phyloP scores from a whole-genome alignment of 1,140 invertebrate genomes.

The Drosophila persimilis region DNA sequence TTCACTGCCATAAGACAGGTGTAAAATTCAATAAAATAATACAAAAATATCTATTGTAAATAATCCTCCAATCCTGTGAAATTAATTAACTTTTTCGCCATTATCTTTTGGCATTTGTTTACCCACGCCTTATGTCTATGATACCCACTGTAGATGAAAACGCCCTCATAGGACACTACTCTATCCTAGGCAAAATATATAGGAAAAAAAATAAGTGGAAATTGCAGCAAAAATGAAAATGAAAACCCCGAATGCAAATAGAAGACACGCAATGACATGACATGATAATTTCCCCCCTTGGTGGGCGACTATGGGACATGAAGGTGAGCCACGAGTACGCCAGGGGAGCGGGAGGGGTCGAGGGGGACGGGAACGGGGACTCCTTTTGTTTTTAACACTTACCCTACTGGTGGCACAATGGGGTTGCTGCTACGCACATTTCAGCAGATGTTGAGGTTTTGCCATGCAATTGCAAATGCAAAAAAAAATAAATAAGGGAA shows the following conservation, averaged over 20 bases:
- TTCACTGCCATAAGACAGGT: neutral
- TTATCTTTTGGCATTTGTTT: neutral
- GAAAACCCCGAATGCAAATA: conserved; percentile 60
- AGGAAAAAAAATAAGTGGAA: conserved; percentile 43
- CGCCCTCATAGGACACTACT: neutral
- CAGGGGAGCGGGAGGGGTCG: neutral
- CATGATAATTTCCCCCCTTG: conserved; percentile 67
- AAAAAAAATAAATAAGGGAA: conserved; percentile 29
- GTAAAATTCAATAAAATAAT: no score
- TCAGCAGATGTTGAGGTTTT: conserved; percentile 73
- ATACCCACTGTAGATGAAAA: conserved; percentile 3
- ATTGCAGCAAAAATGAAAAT: conserved; percentile 46
- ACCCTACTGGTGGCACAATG: conserved; percentile 31
- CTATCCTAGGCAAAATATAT: conserved; percentile 43
- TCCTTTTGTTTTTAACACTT: conserved; percentile 79
- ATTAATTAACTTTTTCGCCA: no score
- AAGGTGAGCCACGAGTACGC: conserved; percentile 22
- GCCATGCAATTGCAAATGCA: conserved; percentile 51
- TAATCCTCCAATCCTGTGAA: no score
- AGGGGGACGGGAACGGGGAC: conserved; percentile 14
- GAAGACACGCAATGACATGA: conserved; percentile 61
- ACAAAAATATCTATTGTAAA: no score
- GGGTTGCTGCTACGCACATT: conserved; percentile 66
- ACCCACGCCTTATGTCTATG: neutral
- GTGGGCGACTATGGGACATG: conserved; percentile 27